Percentiles rank a stretch among this genome's conserved stretches.
Evolutionary conservation across 1,140 invertebrate genomes (phyloP).

Genomic region (Caligus rogercresseyi): DNA sequence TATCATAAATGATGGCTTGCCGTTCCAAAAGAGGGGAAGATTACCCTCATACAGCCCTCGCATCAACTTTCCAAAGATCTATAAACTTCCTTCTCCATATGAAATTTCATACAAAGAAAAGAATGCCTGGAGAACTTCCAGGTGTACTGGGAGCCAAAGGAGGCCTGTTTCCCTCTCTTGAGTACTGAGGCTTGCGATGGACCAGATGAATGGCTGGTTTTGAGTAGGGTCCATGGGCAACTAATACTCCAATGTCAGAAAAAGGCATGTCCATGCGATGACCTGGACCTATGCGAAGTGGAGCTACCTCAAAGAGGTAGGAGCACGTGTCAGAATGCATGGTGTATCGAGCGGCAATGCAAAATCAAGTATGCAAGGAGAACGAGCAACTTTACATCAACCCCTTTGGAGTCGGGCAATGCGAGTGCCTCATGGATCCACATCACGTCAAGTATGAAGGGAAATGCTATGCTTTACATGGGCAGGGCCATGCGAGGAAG

Average conservation of each 20-base stretch:
- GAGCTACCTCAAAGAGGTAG: background rate
- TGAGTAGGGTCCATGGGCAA: background rate
- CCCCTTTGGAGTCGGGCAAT: background rate
- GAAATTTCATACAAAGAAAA: background rate
- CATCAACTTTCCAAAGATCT: background rate
- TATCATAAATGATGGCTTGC: too few relatives aligned
- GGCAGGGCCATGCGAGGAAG: background rate
- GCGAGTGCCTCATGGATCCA: background rate
- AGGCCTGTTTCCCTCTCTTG: background rate
- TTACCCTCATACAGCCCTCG: background rate
- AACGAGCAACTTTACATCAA: background rate
- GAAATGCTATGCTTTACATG: background rate
- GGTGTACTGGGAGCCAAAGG: background rate
- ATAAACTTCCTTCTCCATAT: background rate
- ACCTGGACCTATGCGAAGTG: background rate
- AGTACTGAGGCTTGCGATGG: background rate
- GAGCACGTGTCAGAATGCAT: background rate
- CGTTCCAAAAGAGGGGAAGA: too few relatives aligned
- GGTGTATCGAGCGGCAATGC: background rate
- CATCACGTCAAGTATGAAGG: background rate
- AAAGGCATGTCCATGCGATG: background rate
- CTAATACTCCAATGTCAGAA: background rate
- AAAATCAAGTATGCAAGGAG: background rate
- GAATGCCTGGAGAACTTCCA: background rate
- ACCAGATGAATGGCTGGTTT: background rate